Conservation (phyloP, 2,888 invertebrate genomes). For the Apamea crenata region DNA sequence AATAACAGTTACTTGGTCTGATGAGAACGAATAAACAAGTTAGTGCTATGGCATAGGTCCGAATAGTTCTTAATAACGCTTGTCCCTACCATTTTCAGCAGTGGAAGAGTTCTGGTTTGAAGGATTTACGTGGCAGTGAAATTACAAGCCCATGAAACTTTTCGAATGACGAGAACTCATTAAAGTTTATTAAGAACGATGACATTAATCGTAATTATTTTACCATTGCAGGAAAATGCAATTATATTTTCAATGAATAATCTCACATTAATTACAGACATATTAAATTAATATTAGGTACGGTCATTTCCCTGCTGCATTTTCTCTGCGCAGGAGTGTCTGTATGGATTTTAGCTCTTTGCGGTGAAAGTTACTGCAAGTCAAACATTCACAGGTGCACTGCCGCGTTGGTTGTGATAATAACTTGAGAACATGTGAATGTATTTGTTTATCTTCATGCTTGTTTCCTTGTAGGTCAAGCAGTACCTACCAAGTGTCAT, state of each 20-base stretch:
- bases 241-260: slow-evolving; percentile 15
- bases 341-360: slow-evolving; percentile 42
- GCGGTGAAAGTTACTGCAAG: slow-evolving; percentile 61
- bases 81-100: background rate
- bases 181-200: slow-evolving; percentile 1
- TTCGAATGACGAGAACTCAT: slow-evolving; percentile 2
- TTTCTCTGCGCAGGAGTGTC: slow-evolving; percentile 36
- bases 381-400: slow-evolving; percentile 42
- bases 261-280: background rate
- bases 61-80: background rate
- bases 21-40: background rate
- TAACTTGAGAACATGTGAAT: slow-evolving; percentile 33
- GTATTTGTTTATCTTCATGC: slow-evolving; percentile 16
- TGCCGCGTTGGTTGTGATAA: slow-evolving; percentile 29
- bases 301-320: slow-evolving; percentile 30
- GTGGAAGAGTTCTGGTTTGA: background rate
- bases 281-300: slow-evolving; percentile 13
- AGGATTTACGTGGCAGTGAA: background rate
- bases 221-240: background rate
- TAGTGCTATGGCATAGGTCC: too few species aligned
- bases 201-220: slow-evolving; percentile 9
- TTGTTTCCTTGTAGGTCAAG: slow-evolving; percentile 44
- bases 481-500: background rate
- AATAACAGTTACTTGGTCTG: background rate
- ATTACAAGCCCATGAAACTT: background rate